Evolutionary conservation across 2,113 vertebrate genomes (phyloP), one percentile per base, ranked within the genome.

Genomic region (Zingel zingel): DNA sequence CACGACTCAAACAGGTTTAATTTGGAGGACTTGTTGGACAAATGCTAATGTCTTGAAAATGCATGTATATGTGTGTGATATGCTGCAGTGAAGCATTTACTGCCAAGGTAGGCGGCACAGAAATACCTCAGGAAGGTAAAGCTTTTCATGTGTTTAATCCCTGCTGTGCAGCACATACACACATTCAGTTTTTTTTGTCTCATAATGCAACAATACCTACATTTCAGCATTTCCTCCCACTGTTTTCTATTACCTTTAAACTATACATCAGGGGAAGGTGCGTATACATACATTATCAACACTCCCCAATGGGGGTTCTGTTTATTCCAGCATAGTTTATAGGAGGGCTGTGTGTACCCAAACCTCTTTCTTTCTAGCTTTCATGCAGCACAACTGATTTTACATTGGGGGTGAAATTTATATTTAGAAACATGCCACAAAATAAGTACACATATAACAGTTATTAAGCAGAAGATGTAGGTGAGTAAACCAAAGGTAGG

Each of bases 201-300:
- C 30, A 11, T 67, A 56, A n/a, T 48, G 19, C 25, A 18, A 73
- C 62, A 39, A 5, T 50, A 21, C 59, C 21, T 59, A 14, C 3
- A 74, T 59, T 67, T 74, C 10, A 39, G 30, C 43, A 6, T 51
- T 10, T 43, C 45, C 48, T 50, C 51, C 69, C 27, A 50, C 70
- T 58, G 62, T 45, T 74, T 80, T 30, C 30, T 61, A 23, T 27
- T 74, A 39, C 15, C 53, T 59, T 47, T 45, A 14, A 72, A 72
- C 51, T 65, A 48, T 19, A 43, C 27, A 80, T 48, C 50, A 73
- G n/a, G n/a, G 43, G 69, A 69, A 62, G 25, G 25, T 30, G 15
- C 9, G 25, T 36, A 15, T 61, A 27, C 45, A 19, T 61, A 27
- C 45, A 3, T 69, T 16, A 21, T 16, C 62, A 62, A 56, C 33